Evolutionary conservation across 2,113 vertebrate genomes (phyloP), one percentile per base, ranked within the genome.

Genomic region (Spheniscus mendiculus): DNA sequence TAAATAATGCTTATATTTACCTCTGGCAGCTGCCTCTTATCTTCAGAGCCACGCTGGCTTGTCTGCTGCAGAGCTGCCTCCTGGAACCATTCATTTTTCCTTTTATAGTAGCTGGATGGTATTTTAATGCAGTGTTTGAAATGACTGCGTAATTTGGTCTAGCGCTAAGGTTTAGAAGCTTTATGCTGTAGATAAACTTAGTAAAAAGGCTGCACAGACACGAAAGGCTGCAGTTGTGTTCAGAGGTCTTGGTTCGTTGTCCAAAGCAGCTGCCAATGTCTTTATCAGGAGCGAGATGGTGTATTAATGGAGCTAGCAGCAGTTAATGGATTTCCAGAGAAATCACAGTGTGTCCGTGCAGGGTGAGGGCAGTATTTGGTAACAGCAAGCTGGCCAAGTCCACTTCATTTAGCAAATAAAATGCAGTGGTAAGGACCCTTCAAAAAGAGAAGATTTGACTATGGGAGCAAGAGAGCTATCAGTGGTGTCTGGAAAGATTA

Each of bases 21-120:
- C 86, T 81, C 90, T 89, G 88, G 83, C 92, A 96, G 72, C 89
- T 92, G 69, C 56, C 52, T 91, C 96, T 96, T 97, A 96, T 96
- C 97, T 97, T 62, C 80, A 89, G 91, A 87, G 72, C 92, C 93
- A 76, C 36, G 12, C 47, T 92, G 86, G 90, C 80, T 81, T 69
- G 49, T 79, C 80, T 82, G 70, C 87, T 5, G 0, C 36, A 30
- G 91, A 92, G 86, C 93, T 95, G 91, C 79, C 66, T 93, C 52
- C 80, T 59, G 73, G 50, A 96, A n/a, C 65, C 73, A 45, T 82
- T 88, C 83, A 72, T 87, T 95, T 93, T 85, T 34, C 95, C 91
- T 89, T 95, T 94, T 72, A 61, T 85, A 92, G 95, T n/a, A 58
- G 82, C 87, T 69, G 72, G 56, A 90, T 95, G 90, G 62, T 36